phyloP scores from a whole-genome alignment of 2,888 invertebrate species.

The Eulithis prunata region DNA sequence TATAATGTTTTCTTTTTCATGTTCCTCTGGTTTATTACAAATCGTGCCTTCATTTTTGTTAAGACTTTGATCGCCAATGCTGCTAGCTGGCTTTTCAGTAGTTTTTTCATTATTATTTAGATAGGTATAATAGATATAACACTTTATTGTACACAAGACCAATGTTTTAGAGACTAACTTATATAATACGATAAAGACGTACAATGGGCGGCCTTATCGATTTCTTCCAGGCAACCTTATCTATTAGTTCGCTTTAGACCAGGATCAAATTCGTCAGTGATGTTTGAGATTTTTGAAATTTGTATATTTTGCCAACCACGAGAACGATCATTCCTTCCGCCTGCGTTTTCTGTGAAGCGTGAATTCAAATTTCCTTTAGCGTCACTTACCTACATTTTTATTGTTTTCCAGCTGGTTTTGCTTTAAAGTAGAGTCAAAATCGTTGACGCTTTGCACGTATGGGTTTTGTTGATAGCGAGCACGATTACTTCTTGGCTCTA shows the following conservation, averaged over 20 bases:
- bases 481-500: not conserved
- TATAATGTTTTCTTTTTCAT: conserved; percentile 7
- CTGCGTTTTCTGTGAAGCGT: not conserved
- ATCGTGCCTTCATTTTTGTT: not conserved
- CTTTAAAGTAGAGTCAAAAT: too few relatives aligned
- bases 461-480: too few relatives aligned
- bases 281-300: not conserved
- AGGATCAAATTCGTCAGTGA: not conserved
- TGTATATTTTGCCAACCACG: not conserved
- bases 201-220: too few relatives aligned
- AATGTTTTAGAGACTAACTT: too few relatives aligned
- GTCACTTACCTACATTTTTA: not conserved
- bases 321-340: not conserved
- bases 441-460: too few relatives aligned
- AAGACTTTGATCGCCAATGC: not conserved
- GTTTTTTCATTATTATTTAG: not conserved
- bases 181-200: too few relatives aligned
- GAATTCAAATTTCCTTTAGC: not conserved
- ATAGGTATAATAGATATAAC: too few relatives aligned
- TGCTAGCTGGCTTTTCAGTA: not conserved
- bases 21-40: conserved; percentile 1
- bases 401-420: too few relatives aligned
- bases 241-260: not conserved
- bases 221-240: too few relatives aligned
- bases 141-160: too few relatives aligned